Evolutionary conservation across 2,888 invertebrate genomes (phyloP), one percentile per base, ranked within the genome.

Genomic region (Neoaliturus tenellus): DNA sequence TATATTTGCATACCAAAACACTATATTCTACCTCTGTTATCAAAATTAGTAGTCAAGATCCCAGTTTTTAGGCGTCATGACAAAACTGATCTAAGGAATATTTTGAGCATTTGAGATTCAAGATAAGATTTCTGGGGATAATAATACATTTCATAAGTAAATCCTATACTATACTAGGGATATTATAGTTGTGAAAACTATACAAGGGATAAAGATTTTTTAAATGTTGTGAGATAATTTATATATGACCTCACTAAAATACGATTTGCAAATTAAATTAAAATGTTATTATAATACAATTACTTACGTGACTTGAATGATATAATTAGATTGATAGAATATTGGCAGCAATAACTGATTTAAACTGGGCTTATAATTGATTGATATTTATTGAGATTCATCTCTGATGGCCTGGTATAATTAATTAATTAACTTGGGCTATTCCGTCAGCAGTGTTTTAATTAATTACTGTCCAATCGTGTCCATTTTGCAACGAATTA

Each of bases 301-400:
- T 20, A 62, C 62, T 20, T 62, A 62, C 62, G 62, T 62, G 62
- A 62, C 28, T 20, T 25, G 28, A 10, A 17, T n/a, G n/a, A n/a
- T n/a, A n/a, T n/a, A n/a, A 31, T 62, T 28, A n/a, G 14, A 23
- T 4, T 62, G 25, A 28, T 20, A 17, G 62, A 62, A 62, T 31
- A 62, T 62, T 62, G 62, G 62, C 62, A 62, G 62, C 25, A 28
- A 62, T 62, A 28, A 31, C 62, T 28, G 28, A 62, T 62, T 28
- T 62, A 62, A 62, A 28, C 31, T 28, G 31, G 31, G 62, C 25
- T 62, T 62, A 62, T 31, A 3, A 62, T 62, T 62, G 62, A 62
- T 62, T 62, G 62, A 62, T 62, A 62, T 62, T 62, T 62, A 62
- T 62, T 62, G 62, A 62, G 62, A 62, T 62, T 62, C 62, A 62